Conservation (phyloP, 2,888 invertebrate species). For the Eupithecia insigniata region DNA sequence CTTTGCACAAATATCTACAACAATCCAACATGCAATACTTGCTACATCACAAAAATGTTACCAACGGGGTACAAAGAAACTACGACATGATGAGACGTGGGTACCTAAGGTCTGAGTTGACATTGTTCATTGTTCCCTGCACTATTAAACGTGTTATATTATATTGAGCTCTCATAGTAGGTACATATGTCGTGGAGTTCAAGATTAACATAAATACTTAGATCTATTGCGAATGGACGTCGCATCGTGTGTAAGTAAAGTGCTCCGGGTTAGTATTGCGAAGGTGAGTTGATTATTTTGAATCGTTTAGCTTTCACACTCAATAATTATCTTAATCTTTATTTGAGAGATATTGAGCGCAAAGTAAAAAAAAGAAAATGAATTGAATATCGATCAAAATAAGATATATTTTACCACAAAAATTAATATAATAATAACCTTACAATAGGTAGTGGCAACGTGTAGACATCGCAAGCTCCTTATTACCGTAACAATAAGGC, state of each 20-base stretch:
- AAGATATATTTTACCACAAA: conserved; percentile 41
- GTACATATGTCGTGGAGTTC: not conserved
- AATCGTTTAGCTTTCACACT: not conserved
- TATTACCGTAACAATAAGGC: conserved; percentile 41
- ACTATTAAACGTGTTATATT: not conserved
- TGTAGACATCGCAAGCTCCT: conserved; percentile 56
- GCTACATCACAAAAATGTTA: not conserved
- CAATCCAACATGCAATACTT: not conserved
- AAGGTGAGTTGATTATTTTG: not conserved
- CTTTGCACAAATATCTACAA: not conserved
- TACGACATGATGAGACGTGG: no score
- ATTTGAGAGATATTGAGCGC: conserved; percentile 34
- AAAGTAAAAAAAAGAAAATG: conserved; percentile 27
- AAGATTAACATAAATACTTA: not conserved
- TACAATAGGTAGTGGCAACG: conserved; percentile 52
- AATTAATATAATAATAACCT: conserved; percentile 38
- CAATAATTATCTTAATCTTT: conserved; percentile 18
- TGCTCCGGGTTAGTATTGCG: not conserved
- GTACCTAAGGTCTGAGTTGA: no score
- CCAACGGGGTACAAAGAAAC: no score
- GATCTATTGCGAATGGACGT: not conserved
- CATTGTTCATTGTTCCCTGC: not conserved
- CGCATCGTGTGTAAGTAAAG: not conserved
- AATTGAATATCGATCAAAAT: conserved; percentile 42
- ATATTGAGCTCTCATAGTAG: not conserved